These are phyloP conservation scores for Lynx canadensis DNA, from an alignment of 2,113 vertebrate genomes.

Conservation along the genomic window DNA sequence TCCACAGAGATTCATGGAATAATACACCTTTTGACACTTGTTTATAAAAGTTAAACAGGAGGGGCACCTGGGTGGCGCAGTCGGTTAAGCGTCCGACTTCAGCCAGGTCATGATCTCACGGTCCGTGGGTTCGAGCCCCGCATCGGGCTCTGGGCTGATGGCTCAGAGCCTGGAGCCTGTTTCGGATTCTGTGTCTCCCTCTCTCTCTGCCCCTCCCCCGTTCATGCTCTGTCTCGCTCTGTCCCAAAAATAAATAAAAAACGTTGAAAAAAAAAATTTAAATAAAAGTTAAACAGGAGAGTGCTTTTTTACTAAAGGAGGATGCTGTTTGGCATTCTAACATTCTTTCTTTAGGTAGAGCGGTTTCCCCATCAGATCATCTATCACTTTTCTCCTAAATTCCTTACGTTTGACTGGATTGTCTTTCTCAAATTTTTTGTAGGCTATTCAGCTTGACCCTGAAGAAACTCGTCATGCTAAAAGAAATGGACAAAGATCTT, in stretches of 20 bases:
- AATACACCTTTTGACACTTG: not conserved
- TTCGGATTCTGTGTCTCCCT: too few species aligned
- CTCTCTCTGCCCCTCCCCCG: too few species aligned
- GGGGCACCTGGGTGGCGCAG: too few species aligned
- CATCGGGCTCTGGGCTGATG: too few species aligned
- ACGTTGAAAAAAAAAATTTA: too few species aligned
- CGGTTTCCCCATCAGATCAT: not conserved
- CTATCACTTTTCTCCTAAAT: not conserved
- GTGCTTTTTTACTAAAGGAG: not conserved
- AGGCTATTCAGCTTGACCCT: conserved; percentile 95
- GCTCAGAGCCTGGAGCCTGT: too few species aligned
- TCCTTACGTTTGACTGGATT: not conserved
- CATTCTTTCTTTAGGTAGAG: not conserved
- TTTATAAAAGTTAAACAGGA: not conserved
- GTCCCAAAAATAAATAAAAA: too few species aligned
- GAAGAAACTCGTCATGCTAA: conserved; percentile 90
- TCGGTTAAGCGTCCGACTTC: too few species aligned
- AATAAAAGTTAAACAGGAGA: not conserved
- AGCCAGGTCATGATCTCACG: too few species aligned
- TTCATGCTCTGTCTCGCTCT: too few species aligned
- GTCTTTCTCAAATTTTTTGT: conserved; percentile 42
- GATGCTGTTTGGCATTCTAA: not conserved
- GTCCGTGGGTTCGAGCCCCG: too few species aligned
- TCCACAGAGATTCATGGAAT: not conserved
- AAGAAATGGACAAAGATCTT: conserved; percentile 94